Conservation (phyloP, 2,113 vertebrate species). For the Prunella himalayana region DNA sequence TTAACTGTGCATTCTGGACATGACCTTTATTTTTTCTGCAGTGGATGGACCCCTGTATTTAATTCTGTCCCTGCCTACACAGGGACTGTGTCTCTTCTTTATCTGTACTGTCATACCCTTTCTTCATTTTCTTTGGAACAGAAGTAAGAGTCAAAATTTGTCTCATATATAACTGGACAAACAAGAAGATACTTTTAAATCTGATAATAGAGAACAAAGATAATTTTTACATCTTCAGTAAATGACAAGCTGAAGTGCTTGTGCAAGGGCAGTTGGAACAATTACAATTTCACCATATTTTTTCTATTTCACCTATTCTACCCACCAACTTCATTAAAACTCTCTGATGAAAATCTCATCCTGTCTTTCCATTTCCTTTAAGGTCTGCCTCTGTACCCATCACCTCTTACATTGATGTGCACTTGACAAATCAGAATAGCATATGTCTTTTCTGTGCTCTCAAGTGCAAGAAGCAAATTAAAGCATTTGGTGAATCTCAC, state of each 20-base stretch:
- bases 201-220: not conserved
- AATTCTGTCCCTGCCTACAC: not conserved
- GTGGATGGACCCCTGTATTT: not conserved
- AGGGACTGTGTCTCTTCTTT: not conserved
- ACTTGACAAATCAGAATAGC: not conserved
- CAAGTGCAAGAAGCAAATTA: not conserved
- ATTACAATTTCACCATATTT: not conserved
- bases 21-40: not conserved
- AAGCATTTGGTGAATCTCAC: not conserved
- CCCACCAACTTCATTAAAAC: not conserved
- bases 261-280: not conserved
- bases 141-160: not conserved
- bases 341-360: not conserved
- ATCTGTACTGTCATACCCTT: not conserved
- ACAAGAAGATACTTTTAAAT: not conserved
- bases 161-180: not conserved
- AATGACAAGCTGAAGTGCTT: not conserved
- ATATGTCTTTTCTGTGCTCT: not conserved
- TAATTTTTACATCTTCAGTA: not conserved
- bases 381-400: not conserved
- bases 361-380: not conserved
- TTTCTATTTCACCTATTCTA: not conserved
- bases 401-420: not conserved
- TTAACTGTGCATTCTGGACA: not conserved
- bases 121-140: not conserved